Base-by-base conservation (phyloP, 2,888 invertebrate genomes). In the Agrotis puta region DNA sequence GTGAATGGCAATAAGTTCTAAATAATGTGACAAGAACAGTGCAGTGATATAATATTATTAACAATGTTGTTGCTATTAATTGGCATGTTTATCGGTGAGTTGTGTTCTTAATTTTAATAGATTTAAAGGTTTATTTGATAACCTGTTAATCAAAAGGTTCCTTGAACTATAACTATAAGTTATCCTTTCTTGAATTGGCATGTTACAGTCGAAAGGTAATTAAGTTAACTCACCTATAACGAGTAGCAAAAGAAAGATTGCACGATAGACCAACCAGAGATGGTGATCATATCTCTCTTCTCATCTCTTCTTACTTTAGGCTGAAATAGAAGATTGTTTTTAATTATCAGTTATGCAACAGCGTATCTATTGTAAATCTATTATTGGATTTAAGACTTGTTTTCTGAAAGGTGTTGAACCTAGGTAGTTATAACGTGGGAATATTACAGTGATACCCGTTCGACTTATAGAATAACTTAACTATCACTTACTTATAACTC, bases 21-120 rank as follows among this genome's bases (percentile, higher is more conserved):
- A 83, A 84, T 82, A 83, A 84, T 84, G 83, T 84, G 83, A 84
- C 77, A 83, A 54, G 53, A 51, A 69, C 71, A 68, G 74, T 79
- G 76, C 69, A 77, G 86, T 85, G 85, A 74, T 71, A 71, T 4
- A 70, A 50, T 53, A 61, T 71, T 83, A 74, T 78, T 86, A 87
- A 92, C 91, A 89, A 88, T 91, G 85, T 87, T 90, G 87, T 81
- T 92, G 68, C 74, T 92, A 81, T 83, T 92, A 63, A 82, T 92
- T 67, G 86, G 90, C 80, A 85, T 92, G 84, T 87, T 91, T 72
- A 82, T 92, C 82, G 92, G 92, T 92, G 75, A 92, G 92, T 91
- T 79, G 20, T 76, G 65, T 24, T 45, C 43, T 70, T 39, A 9
- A 11, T 70, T 77, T 69, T 64, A 50, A 33, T 68, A 24, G n/a